Base-by-base conservation (phyloP, 1,140 invertebrate species). In the Rhynchophorus ferrugineus region DNA sequence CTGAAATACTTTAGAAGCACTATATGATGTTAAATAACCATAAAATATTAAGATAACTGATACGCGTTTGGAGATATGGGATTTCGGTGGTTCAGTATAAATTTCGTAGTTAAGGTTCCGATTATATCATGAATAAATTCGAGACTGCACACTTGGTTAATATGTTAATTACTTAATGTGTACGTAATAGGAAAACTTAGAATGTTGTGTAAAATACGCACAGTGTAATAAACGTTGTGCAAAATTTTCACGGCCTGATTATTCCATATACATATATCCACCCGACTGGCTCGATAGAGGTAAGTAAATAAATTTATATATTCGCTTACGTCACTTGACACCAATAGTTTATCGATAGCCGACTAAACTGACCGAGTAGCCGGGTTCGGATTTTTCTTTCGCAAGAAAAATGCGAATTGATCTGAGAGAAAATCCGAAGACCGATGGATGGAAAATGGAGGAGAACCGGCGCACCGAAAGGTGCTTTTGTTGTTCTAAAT, bases 211-310 rank as follows among this genome's bases (percentile, higher is more conserved):
- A 44, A 34, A 44, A 33, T 7, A 5, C 22, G 29, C 29, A 47
- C 34, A 17, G 11, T 34, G 42, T 38, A 42, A 49, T 49, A 18
- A 38, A 34, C 39, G 17, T 42, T 49, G 43, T 49, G 39, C n/a
- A 20, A 49, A 49, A 49, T 49, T 49, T 49, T 49, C 48, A 49
- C 48, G 48, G 48, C 48, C 48, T 49, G 39, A 49, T 49, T 42
- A 49, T 20, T 49, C 43, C 37, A 33, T 49, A 35, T 42, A 34
- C 29, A 42, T 29, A 49, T 41, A 11, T 34, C 21, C 44, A 46
- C n/a, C n/a, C n/a, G n/a, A n/a, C n/a, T n/a, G n/a, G 11, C 16
- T 18, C 20, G 17, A 6, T 42, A 5, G 20, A 36, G 35, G 37
- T 36, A 36, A 34, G 33, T 46, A 46, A 46, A 46, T 46, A 46